These are phyloP conservation scores for Dicaeum eximium DNA, from an alignment of 2,113 vertebrate species.

Conservation along the genomic window DNA sequence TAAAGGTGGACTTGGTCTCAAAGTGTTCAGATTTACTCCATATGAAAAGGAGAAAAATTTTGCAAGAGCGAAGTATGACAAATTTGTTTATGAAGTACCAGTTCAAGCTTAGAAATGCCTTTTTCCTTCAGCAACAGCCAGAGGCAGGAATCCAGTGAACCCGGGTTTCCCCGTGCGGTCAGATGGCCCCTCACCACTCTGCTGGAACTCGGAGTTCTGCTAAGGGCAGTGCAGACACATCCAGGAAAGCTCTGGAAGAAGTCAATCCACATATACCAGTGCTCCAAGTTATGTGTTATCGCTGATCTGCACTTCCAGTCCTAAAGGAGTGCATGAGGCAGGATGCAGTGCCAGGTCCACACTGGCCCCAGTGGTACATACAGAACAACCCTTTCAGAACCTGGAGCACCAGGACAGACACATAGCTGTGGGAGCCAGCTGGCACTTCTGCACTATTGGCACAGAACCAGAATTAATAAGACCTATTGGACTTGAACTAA, in stretches of 20 bases:
- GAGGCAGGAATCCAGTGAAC: not conserved
- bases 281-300: not conserved
- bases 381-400: not conserved
- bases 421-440: not conserved
- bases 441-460: not conserved
- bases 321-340: not conserved
- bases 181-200: not conserved
- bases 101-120: not conserved
- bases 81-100: not conserved
- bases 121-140: not conserved
- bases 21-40: not conserved
- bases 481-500: not conserved
- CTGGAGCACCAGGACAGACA: not conserved
- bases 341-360: not conserved
- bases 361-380: not conserved
- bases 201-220: not conserved
- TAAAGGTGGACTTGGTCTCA: not conserved
- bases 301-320: not conserved
- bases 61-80: not conserved
- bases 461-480: not conserved
- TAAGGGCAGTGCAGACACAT: not conserved
- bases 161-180: fast-evolving
- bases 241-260: not conserved
- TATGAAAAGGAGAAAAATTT: not conserved
- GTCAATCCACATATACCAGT: not conserved